phyloP scores from a whole-genome alignment of 2,888 invertebrate species.

The Podabrus alpinus region DNA sequence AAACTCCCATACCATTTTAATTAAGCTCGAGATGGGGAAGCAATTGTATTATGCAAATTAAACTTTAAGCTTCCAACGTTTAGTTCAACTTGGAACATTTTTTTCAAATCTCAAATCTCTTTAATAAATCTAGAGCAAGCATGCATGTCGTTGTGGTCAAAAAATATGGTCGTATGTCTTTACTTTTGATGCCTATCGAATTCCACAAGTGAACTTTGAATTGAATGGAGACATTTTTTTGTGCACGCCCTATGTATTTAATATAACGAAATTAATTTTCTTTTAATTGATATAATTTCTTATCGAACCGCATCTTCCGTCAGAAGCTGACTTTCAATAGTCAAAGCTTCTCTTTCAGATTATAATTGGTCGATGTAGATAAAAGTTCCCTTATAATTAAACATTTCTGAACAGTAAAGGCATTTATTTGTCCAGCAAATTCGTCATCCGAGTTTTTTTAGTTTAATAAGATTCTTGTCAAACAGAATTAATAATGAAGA shows the following conservation, averaged over 20 bases:
- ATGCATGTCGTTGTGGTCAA: background rate
- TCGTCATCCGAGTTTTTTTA: background rate
- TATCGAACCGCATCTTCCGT: background rate
- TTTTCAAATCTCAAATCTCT: background rate
- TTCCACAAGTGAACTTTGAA: background rate
- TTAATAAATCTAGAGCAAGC: background rate
- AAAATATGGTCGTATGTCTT: background rate
- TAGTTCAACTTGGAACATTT: background rate
- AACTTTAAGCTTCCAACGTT: background rate
- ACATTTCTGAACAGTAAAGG: background rate
- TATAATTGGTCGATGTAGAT: slow-evolving; percentile 15
- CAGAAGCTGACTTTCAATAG: slow-evolving; percentile 21
- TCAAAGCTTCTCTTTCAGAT: slow-evolving; percentile 18
- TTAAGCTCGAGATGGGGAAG: background rate
- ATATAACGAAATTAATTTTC: background rate
- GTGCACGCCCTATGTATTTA: background rate
- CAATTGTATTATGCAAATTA: background rate
- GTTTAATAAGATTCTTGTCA: background rate
- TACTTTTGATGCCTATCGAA: background rate
- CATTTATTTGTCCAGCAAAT: background rate
- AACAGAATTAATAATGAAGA: background rate
- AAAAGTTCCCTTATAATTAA: slow-evolving; percentile 1
- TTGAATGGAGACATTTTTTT: background rate
- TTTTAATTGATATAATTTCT: background rate
- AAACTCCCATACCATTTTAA: background rate